Evolutionary conservation across 2,113 vertebrate species (phyloP).

Genomic region (Centrocercus urophasianus): DNA sequence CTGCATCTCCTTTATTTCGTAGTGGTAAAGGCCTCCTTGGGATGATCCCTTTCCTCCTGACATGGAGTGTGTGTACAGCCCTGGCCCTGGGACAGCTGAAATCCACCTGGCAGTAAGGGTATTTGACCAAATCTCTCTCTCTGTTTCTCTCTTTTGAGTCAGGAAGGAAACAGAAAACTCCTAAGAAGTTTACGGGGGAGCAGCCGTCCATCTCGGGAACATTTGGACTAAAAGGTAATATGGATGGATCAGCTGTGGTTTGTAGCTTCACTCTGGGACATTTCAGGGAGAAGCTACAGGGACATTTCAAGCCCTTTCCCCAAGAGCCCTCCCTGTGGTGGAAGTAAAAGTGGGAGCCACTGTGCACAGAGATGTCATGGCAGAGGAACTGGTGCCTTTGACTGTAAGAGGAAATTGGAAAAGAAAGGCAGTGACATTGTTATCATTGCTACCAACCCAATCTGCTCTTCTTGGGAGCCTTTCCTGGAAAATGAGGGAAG

Average conservation of each 20-base stretch:
- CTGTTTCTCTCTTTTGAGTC: constrained; percentile 84
- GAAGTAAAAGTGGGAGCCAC: fast-evolving
- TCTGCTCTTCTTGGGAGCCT: not conserved
- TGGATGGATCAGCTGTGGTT: not conserved
- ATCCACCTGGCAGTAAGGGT: constrained; percentile 13
- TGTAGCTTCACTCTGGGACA: not conserved
- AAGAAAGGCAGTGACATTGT: not conserved
- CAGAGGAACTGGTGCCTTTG: not conserved
- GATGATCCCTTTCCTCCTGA: not conserved
- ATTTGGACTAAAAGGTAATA: constrained; percentile 94
- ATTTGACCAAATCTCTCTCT: constrained; percentile 81
- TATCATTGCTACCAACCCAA: not conserved
- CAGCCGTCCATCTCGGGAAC: constrained; percentile 97
- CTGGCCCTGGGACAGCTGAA: not conserved
- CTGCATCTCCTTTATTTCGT: not conserved
- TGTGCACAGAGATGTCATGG: fast-evolving
- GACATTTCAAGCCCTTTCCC: not conserved
- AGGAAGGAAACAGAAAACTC: constrained; percentile 99
- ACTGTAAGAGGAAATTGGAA: not conserved
- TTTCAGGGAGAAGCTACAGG: not conserved
- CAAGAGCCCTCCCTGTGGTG: not conserved
- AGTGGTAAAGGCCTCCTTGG: not conserved
- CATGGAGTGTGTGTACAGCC: not conserved
- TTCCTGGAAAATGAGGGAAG: not conserved
- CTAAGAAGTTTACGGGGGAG: constrained; percentile 98